Evolutionary conservation across 2,113 vertebrate species (phyloP).

Genomic region (Climacteris rufus): DNA sequence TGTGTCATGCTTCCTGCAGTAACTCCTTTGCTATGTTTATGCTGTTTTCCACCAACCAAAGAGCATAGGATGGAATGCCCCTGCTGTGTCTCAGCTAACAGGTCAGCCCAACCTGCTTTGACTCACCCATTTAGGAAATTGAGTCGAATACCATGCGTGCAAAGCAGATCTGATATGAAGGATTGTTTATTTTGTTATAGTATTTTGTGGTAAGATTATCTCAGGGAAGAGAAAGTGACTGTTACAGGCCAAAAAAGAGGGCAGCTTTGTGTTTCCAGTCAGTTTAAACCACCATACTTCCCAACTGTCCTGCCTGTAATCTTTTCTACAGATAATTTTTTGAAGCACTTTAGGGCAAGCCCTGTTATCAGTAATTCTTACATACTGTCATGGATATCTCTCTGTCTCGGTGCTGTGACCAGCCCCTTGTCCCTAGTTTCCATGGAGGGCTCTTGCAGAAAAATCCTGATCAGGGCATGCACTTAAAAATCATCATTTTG

Average conservation of each 20-base stretch:
- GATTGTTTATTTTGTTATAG: neutral
- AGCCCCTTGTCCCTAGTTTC: neutral
- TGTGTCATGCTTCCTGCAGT: neutral
- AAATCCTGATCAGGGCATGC: fast-evolving
- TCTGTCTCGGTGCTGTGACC: neutral
- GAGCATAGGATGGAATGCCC: neutral
- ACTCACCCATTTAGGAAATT: neutral
- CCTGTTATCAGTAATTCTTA: neutral
- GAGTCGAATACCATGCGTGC: neutral
- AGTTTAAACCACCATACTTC: neutral
- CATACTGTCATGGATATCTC: fast-evolving
- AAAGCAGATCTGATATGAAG: neutral
- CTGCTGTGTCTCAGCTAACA: neutral
- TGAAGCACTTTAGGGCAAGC: neutral
- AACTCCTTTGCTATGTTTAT: neutral
- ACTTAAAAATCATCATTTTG: neutral
- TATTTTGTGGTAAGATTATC: neutral
- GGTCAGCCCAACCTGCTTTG: neutral
- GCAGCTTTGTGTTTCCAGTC: neutral
- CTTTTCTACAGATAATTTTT: neutral
- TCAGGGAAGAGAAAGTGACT: neutral
- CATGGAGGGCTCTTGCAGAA: neutral
- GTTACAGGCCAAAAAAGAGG: neutral
- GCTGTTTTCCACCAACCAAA: neutral
- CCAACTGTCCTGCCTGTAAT: neutral